Base-by-base conservation (phyloP, 2,797 vertebrate species). In the Macropodus opercularis region DNA sequence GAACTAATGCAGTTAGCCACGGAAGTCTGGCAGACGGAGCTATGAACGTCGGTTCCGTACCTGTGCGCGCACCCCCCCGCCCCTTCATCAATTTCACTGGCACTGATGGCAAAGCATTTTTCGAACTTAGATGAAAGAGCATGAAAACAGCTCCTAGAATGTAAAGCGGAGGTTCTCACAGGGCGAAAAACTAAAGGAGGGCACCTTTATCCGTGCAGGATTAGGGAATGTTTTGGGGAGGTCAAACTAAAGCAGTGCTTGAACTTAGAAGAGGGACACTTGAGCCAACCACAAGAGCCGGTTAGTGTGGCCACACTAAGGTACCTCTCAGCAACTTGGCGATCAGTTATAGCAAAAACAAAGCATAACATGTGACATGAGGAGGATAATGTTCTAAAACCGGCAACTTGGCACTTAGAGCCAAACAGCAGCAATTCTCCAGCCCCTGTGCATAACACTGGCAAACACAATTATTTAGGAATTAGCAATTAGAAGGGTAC, bases 1-100 rank as follows among this genome's bases (percentile, higher is more conserved):
- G 68, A 79, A 69, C 77, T 86, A 86, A 89, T 81, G 67, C 75
- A 79, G 77, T 89, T 87, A 83, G 69, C 69, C 34, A 66, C 9
- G 56, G 72, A 87, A 60, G 77, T 81, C 77, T 75, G 71, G 77
- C 83, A 89, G 80, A 81, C 73, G 32, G 59, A 71, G 51, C 68
- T 55, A 17, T 53, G 70, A 75, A 72, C 2, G 18, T 24, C 43
- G n/a, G 38, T 71, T 75, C 17, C 8, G 3, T 85, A 82, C 77
- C 80, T 78, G 81, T 65, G 32, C 48, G 34, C 21, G n/a, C 36
- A 19, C 24, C 31, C 19, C 11, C 62, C 18, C 32, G 40, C 32
- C 23, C 24, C 34, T 34, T 49, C 69, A 79, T 83, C 72, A 75
- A 71, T 84, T 79, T 76, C 38, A 23, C 40, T 63, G 57, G 53